Evolutionary conservation across 2,113 vertebrate genomes (phyloP).

Genomic region (Bungarus multicinctus): DNA sequence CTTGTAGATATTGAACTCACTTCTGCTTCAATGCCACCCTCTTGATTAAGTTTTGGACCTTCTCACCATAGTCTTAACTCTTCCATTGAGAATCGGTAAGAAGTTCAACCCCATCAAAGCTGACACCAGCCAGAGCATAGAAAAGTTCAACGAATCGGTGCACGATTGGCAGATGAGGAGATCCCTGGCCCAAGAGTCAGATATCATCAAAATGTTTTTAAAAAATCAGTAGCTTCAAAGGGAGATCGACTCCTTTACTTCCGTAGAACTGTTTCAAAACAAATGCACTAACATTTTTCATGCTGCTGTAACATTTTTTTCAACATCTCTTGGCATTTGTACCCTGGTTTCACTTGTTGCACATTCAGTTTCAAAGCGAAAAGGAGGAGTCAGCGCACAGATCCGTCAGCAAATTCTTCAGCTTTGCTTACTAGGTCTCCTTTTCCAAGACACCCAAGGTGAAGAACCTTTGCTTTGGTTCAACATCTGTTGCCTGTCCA

Average conservation of each 20-base stretch:
- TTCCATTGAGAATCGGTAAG: background rate
- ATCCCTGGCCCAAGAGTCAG: background rate
- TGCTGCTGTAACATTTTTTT: background rate
- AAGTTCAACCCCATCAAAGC: background rate
- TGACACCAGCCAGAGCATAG: background rate
- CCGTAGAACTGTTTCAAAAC: background rate
- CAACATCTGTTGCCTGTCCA: background rate
- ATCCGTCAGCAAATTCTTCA: background rate
- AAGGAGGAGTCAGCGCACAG: background rate
- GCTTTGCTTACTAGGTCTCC: background rate
- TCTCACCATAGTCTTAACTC: background rate
- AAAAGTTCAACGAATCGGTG: background rate
- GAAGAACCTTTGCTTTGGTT: background rate
- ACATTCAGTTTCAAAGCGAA: background rate
- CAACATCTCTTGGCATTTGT: background rate
- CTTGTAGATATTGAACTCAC: background rate
- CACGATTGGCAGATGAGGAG: background rate
- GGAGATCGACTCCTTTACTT: background rate
- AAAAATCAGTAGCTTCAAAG: background rate
- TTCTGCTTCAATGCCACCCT: background rate
- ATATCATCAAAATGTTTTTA: background rate
- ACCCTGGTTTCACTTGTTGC: background rate
- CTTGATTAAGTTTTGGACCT: background rate
- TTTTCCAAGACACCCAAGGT: background rate
- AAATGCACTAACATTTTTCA: background rate